phyloP scores from a whole-genome alignment of 2,113 vertebrate species.

The Dasypus novemcinctus region DNA sequence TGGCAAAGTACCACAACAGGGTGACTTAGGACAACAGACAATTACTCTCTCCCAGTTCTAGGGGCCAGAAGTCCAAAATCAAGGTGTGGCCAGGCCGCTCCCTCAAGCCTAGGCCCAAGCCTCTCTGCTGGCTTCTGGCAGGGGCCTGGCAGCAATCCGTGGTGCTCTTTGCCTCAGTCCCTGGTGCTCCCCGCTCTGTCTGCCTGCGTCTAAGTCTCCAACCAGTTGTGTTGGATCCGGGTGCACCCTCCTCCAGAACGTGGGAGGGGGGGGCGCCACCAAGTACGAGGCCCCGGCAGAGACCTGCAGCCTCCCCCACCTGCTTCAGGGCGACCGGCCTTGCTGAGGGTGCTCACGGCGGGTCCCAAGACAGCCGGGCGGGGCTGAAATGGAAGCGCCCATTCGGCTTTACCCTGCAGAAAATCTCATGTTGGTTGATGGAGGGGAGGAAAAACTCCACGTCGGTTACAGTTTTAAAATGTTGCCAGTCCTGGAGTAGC shows the following conservation, averaged over 20 bases:
- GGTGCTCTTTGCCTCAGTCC: no score
- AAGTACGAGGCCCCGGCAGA: neutral
- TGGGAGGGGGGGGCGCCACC: neutral
- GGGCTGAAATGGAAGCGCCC: neutral
- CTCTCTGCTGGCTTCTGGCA: no score
- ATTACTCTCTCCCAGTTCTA: no score
- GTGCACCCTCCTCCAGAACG: neutral
- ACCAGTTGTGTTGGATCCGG: no score
- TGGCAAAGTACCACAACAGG: no score
- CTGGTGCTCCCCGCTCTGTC: no score
- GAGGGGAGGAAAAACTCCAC: neutral
- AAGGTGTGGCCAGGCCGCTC: no score
- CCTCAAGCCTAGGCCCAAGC: no score
- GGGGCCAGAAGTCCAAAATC: no score
- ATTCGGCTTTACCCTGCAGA: neutral
- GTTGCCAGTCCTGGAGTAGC: neutral
- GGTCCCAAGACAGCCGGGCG: neutral
- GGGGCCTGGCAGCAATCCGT: no score
- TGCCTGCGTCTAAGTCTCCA: no score
- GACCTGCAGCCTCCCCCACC: neutral
- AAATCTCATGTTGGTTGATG: neutral
- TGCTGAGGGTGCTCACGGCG: neutral
- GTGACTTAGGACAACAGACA: no score
- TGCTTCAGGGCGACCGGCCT: neutral
- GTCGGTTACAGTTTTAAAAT: slow-evolving; percentile 8